Evolutionary conservation across 2,113 vertebrate species (phyloP).

Genomic region (Actinemys pallida): DNA sequence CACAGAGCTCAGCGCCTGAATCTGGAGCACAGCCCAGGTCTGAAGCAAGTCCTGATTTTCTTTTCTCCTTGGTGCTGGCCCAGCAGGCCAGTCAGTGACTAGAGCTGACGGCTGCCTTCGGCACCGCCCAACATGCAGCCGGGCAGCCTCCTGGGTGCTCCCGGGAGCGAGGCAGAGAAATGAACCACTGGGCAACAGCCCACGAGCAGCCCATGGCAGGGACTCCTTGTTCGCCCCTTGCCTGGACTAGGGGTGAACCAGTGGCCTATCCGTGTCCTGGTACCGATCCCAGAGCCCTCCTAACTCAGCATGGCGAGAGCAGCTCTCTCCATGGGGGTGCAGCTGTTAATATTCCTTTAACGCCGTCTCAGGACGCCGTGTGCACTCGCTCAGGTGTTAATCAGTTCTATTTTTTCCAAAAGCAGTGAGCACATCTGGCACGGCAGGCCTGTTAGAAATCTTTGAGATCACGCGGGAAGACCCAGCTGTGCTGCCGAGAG

Average conservation of each 20-base stretch:
- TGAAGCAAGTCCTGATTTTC: background rate
- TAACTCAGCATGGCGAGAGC: slow-evolving; percentile 38
- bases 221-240: background rate
- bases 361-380: slow-evolving; percentile 19
- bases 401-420: slow-evolving; percentile 77
- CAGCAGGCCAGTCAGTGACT: background rate
- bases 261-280: background rate
- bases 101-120: background rate
- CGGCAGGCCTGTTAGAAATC: slow-evolving; percentile 57
- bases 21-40: slow-evolving; percentile 14
- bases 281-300: background rate
- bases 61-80: background rate
- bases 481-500: slow-evolving; percentile 36
- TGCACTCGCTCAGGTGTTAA: slow-evolving; percentile 76
- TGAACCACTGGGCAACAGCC: background rate
- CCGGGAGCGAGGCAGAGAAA: background rate
- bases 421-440: slow-evolving; percentile 73
- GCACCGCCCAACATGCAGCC: background rate
- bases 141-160: background rate
- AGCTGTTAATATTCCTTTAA: slow-evolving; percentile 74
- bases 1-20: slow-evolving; percentile 6
- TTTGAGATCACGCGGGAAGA: slow-evolving; percentile 55
- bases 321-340: slow-evolving; percentile 53
- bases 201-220: background rate
- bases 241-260: slow-evolving; percentile 47